phyloP scores from a whole-genome alignment of 2,113 vertebrate species.

The Zingel zingel region DNA sequence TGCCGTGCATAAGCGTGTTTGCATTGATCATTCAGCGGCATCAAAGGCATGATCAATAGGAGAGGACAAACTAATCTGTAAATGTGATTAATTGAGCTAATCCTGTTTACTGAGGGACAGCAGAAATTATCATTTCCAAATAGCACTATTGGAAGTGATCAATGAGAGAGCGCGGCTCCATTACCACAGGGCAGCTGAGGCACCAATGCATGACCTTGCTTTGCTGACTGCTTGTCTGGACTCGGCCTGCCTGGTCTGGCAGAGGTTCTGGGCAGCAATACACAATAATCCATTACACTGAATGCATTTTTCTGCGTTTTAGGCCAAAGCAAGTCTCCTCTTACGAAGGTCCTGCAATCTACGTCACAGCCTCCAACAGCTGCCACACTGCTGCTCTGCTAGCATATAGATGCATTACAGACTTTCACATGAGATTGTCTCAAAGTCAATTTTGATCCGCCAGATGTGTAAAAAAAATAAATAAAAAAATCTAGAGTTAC shows the following conservation, averaged over 20 bases:
- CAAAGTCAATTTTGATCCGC: too few relatives aligned
- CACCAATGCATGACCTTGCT: slow-evolving; percentile 45
- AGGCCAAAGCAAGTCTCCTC: background rate
- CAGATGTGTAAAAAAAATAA: too few relatives aligned
- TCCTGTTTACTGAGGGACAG: slow-evolving; percentile 88
- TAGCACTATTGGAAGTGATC: slow-evolving; percentile 73
- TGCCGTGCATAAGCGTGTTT: slow-evolving; percentile 89
- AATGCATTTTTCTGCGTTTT: background rate
- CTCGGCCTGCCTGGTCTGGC: background rate
- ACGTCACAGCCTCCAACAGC: background rate
- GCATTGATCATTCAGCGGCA: slow-evolving; percentile 87
- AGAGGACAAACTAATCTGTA: slow-evolving; percentile 87
- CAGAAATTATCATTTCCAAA: slow-evolving; percentile 86
- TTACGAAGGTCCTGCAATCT: background rate
- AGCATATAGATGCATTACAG: too few relatives aligned
- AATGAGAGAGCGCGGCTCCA: slow-evolving; percentile 63
- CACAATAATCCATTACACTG: slow-evolving; percentile 2
- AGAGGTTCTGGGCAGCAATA: background rate
- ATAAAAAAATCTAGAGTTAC: too few relatives aligned
- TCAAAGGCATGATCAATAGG: slow-evolving; percentile 88
- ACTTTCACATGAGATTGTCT: too few relatives aligned
- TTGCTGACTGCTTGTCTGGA: background rate
- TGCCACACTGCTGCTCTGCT: background rate
- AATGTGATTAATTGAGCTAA: slow-evolving; percentile 93
- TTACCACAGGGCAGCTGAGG: slow-evolving; percentile 57